These are phyloP conservation scores for Lottia scabra DNA, from an alignment of 2,888 invertebrate species.

Conservation along the genomic window DNA sequence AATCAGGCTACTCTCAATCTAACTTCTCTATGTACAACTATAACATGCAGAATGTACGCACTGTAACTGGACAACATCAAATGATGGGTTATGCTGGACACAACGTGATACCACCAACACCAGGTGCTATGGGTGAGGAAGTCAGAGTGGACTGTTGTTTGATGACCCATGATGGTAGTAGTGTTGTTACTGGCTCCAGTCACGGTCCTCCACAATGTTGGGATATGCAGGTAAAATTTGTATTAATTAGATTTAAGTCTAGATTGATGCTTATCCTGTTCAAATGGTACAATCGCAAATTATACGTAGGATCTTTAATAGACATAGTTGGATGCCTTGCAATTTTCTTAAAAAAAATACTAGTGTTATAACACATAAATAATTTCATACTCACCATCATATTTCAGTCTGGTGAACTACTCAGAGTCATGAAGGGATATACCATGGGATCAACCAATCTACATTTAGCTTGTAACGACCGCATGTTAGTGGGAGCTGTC, in stretches of 20 bases:
- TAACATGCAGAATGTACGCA: conserved; percentile 48
- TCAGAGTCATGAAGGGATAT: conserved; percentile 67
- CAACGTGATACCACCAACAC: conserved; percentile 34
- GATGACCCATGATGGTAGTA: conserved; percentile 62
- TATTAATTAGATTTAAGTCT: not conserved
- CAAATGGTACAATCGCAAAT: too few species aligned
- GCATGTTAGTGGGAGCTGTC: conserved; percentile 67
- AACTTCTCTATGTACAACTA: conserved; percentile 20
- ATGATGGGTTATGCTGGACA: conserved; percentile 38
- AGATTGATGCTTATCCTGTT: not conserved
- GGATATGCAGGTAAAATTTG: conserved; percentile 64
- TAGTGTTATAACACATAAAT: too few species aligned
- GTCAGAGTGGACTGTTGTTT: conserved; percentile 67
- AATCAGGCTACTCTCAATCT: conserved; percentile 1
- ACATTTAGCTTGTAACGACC: conserved; percentile 66
- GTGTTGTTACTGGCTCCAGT: conserved; percentile 68
- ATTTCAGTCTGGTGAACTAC: conserved; percentile 66
- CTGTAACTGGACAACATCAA: conserved; percentile 53
- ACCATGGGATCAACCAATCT: conserved; percentile 67
- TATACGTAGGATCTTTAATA: too few species aligned
- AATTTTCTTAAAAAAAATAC: too few species aligned
- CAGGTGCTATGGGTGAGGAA: conserved; percentile 64
- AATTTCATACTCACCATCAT: too few species aligned
- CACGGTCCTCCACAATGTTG: conserved; percentile 69
- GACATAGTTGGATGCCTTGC: too few species aligned